A percentile compares a stretch with the other conserved stretches of the same genome.
These are phyloP conservation scores for Sebastes trivittatus DNA, from an alignment of 2,797 vertebrate species.

Conservation along the genomic window DNA sequence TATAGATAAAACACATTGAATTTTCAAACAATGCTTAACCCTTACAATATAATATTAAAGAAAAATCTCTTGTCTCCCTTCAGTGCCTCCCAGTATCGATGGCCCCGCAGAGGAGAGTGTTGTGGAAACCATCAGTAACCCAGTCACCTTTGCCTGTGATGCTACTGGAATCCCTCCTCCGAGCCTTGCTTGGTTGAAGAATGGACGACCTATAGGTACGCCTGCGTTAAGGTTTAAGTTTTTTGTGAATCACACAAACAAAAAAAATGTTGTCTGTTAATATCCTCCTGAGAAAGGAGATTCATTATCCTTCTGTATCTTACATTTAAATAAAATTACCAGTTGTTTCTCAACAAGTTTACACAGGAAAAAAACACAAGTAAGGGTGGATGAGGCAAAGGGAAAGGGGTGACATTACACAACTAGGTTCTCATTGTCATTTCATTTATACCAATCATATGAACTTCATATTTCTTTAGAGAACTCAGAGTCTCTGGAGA, in stretches of 20 bases:
- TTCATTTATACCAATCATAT: not conserved
- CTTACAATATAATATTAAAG: not conserved
- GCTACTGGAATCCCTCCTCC: constrained; percentile 94
- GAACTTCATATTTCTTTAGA: constrained; percentile 74
- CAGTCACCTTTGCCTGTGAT: constrained; percentile 91
- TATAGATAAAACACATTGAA: not conserved
- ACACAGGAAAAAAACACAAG: not conserved
- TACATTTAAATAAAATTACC: not conserved
- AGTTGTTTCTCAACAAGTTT: not conserved
- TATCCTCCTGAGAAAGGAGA: not conserved
- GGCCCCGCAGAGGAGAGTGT: constrained; percentile 85
- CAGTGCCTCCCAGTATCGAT: constrained; percentile 93
- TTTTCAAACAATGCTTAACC: not conserved
- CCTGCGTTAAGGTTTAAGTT: not conserved
- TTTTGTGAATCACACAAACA: not conserved
- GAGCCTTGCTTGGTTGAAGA: constrained; percentile 89
- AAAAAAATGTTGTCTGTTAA: not conserved
- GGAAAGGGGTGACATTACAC: not conserved
- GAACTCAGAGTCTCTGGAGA: constrained; percentile 89
- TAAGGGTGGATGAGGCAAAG: not conserved
- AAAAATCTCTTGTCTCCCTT: not conserved
- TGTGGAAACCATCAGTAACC: constrained; percentile 88
- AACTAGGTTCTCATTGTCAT: not conserved
- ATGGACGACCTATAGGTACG: constrained; percentile 88
- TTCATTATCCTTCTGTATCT: not conserved